Base-by-base conservation (phyloP, 2,113 vertebrate genomes). In the Machaerirhynchus nigripectus region DNA sequence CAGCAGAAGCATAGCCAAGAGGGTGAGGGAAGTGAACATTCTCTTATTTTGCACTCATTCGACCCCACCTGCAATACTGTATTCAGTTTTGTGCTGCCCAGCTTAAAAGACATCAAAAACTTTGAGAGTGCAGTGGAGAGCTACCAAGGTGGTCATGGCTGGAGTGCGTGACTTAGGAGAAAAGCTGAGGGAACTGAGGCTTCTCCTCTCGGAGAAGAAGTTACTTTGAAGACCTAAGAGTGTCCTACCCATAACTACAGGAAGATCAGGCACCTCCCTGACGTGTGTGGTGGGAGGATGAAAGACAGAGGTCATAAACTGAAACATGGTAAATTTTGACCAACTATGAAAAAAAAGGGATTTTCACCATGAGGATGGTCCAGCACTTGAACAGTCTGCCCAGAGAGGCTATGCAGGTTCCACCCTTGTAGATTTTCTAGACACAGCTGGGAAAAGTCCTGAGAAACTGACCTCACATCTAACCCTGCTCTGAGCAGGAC, bases 291-390 rank as follows among this genome's bases (percentile, higher is more conserved):
- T 68, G 8, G 1, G 9, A 83, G 6, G 9, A 47, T 47, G 37
- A 69, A 73, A 8, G 0, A 26, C 17, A 79, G 10, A 11, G 3
- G 7, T 65, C 40, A 40, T 42, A 86, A 88, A 53, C 6, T 31
- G 53, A 79, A 82, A 79, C 3, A 16, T 26, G 8, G 11, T 15
- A 68, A 7, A 7, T 52, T 84, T 75, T 79, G 23, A 70, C 26
- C 22, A 14, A 4, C 6, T 50, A 15, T 35, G 10, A 27, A 60
- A 61, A 35, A 60, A 79, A 40, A 60, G 0, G 0, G 3, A 8
- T 75, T 78, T 87, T 46, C 16, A 55, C 13, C 15, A 10, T 55
- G 12, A 90, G 19, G 28, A 82, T 39, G 27, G 17, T 83, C 31
- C 63, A 77, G 52, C n/a, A 46, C 37, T 40, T n/a, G 17, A 64